A percentile compares a stretch with the other conserved stretches of the same genome.
phyloP scores from a whole-genome alignment of 2,888 invertebrate species.

The Gastrophysa polygoni region DNA sequence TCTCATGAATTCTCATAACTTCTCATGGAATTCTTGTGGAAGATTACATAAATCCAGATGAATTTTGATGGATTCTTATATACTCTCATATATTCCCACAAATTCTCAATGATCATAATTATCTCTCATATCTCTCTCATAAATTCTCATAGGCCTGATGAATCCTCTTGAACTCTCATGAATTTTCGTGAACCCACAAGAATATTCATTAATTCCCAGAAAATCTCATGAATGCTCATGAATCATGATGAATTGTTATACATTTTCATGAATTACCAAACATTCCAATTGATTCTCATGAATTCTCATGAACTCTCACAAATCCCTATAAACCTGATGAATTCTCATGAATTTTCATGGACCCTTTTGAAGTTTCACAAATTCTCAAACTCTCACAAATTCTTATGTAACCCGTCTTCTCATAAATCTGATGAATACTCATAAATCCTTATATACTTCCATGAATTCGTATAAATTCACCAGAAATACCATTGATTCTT shows the following conservation, averaged over 20 bases:
- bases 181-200: neutral
- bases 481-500: too few species aligned
- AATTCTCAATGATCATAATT: neutral
- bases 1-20: neutral
- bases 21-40: too few species aligned
- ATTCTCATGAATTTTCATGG: too few species aligned
- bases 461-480: too few species aligned
- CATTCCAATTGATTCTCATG: slow-evolving; percentile 11
- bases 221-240: neutral
- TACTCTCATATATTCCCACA: neutral
- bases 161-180: neutral
- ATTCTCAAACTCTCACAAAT: too few species aligned
- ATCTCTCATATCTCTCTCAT: neutral
- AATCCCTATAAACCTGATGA: too few species aligned
- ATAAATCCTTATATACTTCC: too few species aligned
- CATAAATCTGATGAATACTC: too few species aligned
- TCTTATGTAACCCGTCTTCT: too few species aligned
- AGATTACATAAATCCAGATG: neutral
- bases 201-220: neutral
- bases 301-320: too few species aligned
- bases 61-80: neutral
- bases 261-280: neutral
- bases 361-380: too few species aligned
- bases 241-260: neutral
- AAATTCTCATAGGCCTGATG: neutral